Percentiles rank a stretch among this genome's conserved stretches.
Evolutionary conservation across 1,140 invertebrate species (phyloP).

Genomic region (Trichogramma pretiosum): DNA sequence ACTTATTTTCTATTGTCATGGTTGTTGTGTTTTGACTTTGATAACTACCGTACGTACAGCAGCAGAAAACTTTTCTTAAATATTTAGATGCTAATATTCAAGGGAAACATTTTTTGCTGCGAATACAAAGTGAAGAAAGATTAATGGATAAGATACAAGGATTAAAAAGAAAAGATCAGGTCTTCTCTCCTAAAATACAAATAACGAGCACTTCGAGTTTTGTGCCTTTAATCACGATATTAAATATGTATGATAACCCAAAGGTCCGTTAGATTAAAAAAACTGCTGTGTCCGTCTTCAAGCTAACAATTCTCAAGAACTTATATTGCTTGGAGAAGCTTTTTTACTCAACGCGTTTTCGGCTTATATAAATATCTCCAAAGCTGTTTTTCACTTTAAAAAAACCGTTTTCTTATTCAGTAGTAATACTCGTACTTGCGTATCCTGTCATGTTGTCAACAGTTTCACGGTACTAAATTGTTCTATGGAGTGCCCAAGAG

Average conservation of each 20-base stretch:
- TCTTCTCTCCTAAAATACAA: too few relatives aligned
- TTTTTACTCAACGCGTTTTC: not conserved
- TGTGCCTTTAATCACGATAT: slow-evolving; percentile 47
- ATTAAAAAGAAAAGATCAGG: slow-evolving; percentile 42
- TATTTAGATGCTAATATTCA: slow-evolving; percentile 45
- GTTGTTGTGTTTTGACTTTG: too few relatives aligned
- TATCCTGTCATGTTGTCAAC: slow-evolving; percentile 4
- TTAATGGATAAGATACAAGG: slow-evolving; percentile 35
- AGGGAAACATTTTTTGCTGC: slow-evolving; percentile 40
- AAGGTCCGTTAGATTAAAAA: slow-evolving; percentile 18
- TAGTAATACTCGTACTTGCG: slow-evolving; percentile 16
- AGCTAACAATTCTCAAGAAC: not conserved
- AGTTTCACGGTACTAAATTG: not conserved
- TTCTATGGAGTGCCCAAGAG: not conserved
- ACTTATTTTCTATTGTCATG: too few relatives aligned
- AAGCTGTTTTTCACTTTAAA: not conserved
- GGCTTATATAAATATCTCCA: not conserved
- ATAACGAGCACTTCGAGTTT: too few relatives aligned
- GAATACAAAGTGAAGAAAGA: too few relatives aligned
- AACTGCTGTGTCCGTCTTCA: slow-evolving; percentile 13
- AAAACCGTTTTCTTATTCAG: slow-evolving; percentile 9
- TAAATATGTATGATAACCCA: slow-evolving; percentile 45
- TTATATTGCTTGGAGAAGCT: not conserved
- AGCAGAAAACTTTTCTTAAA: too few relatives aligned
- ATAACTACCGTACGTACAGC: too few relatives aligned